Evolutionary conservation across 2,888 invertebrate species (phyloP), one percentile per base, ranked within the genome.

Genomic region (Hedychridium roseum): DNA sequence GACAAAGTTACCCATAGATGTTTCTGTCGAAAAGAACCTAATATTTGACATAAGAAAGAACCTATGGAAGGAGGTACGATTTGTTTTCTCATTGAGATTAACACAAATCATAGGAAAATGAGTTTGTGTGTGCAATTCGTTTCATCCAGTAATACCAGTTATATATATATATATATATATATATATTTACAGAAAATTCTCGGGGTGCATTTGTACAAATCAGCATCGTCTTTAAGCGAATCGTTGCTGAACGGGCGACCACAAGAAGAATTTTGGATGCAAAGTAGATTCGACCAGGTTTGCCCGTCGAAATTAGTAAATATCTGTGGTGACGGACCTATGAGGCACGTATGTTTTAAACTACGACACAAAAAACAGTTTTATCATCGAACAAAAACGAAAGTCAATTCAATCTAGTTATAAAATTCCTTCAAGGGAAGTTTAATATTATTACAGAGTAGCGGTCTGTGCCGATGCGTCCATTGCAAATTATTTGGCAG

Each of bases 401-500:
- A 2, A 3, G 2, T 26, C 14, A 11, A 50, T 15, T 27, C 23
- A 30, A 12, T 17, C 2, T 3, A 38, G 12, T 15, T 17, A 2
- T 5, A 4, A 18, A 31, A 43, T 9, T 2, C n/a, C 2, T 4
- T 2, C 4, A 5, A 18, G n/a, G n/a, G n/a, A n/a, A n/a, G n/a
- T n/a, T n/a, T n/a, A n/a, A 3, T 35, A 38, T 15, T 27, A 26
- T 56, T 53, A 16, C 44, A 74, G 76, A 40, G 52, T 76, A 11
- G 71, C 66, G 5, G 73, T 76, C 3, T 76, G 76, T 23, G 66
- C 64, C 17, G 69, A 75, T 27, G 66, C 75, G 1, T 72, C 74
- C 2, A 32, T 75, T 2, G 54, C 54, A n/a, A 74, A 72, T 40
- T 76, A 62, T 23, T 52, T 76, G 14, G 48, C 60, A 2, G 73